Base-by-base conservation (phyloP, 2,888 invertebrate species). In the Sarcophaga variegata region DNA sequence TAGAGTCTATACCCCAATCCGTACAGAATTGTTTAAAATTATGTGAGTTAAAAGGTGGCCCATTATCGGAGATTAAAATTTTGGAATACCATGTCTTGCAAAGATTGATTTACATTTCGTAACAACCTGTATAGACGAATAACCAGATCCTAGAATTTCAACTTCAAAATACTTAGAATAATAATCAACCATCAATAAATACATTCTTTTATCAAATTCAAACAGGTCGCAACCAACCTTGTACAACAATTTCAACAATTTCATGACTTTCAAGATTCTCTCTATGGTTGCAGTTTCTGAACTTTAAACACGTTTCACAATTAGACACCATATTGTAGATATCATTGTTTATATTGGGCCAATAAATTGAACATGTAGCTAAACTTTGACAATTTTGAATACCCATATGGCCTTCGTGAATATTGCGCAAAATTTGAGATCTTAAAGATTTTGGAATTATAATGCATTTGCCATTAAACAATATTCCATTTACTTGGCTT, bases 71-170 rank as follows among this genome's bases (percentile, higher is more conserved):
- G n/a, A 25, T 69, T n/a, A 17, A 64, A 87, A 85, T 47, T 85
- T 54, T 0, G 86, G 86, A 27, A 82, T 85, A 14, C 88, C 83
- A 69, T 83, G 82, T 17, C 86, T 59, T 45, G 86, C 76, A 79
- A 89, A 89, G 17, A 86, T 81, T 20, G 86, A 81, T 81, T 88
- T 88, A 22, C 88, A 20, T 47, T 47, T 69, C 47, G 49, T 47
- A 20, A 69, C 20, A 47, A 47, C 49, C 20, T 69, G 69, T 5
- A 20, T 69, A 6, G 47, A 49, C 3, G 69, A 49, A 20, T 69
- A 49, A 12, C 69, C 49, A n/a, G 69, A 69, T 20, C 49, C 20
- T 47, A 69, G 20, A 49, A 69, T 17, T 69, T 69, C 45, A 17
- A 69, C 54, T 66, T 59, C 69, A 63, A 63, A 63, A 63, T 63